Base-by-base conservation (phyloP, 2,113 vertebrate genomes). In the Rutilus rutilus region DNA sequence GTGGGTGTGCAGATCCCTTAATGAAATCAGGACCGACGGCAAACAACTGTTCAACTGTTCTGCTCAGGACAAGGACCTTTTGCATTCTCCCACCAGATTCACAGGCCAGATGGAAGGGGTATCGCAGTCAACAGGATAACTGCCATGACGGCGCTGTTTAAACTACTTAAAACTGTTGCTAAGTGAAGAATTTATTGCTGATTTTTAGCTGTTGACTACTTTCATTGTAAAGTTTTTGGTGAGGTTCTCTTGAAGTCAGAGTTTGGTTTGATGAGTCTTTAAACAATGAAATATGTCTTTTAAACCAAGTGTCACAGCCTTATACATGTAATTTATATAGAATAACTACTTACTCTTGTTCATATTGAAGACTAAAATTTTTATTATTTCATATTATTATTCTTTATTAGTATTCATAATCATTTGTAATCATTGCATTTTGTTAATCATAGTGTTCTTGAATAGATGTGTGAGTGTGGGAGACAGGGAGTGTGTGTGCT, bases 11-110 rank as follows among this genome's bases (percentile, higher is more conserved):
- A 85, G 89, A 90, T 88, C 86, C 78, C 57, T 75, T 50, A 60
- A 84, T 89, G 78, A 91, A 86, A 90, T 88, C 87, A 89, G 77
- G 27, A n/a, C 25, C 25, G n/a, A 3, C 86, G 87, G 91, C 80
- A 90, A 92, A 92, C 2, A 52, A 9, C 77, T 77, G 75, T 50
- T 75, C n/a, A 50, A 42, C 12, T 50, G 6, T 33, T 25, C 7
- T 71, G 76, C 64, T 30, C 47, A 27, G n/a, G 64, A 78, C 30
- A 33, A 52, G 78, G n/a, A 27, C 33, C 11, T 12, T n/a, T 7
- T 39, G 52, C 52, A 60, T 60, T 78, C 10, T 78, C 54, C 21
- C 52, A 78, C 33, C 52, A 78, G 19, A 23, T 78, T 78, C 77
- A 25, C 39, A 67, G n/a, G 9, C 2, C 65, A 83, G 65, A 33